A percentile compares a stretch with the other conserved stretches of the same genome.
Evolutionary conservation across 2,113 vertebrate species (phyloP).

Genomic region (Datnioides undecimradiatus): DNA sequence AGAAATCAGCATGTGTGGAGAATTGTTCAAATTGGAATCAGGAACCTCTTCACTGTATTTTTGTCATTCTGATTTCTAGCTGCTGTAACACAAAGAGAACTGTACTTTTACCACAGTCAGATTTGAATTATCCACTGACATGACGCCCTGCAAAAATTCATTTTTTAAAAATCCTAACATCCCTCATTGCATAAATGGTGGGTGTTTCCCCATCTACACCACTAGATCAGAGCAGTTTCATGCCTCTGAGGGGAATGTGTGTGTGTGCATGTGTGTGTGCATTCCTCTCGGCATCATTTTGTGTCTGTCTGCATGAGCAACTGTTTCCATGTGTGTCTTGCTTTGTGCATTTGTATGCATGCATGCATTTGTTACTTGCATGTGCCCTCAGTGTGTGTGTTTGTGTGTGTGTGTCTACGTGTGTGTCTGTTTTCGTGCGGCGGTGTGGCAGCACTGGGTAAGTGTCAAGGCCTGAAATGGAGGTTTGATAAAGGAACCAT

Average conservation of each 20-base stretch:
- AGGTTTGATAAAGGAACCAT: slow-evolving; percentile 68
- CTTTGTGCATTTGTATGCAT: slow-evolving; percentile 47
- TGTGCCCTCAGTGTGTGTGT: slow-evolving; percentile 30
- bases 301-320: slow-evolving; percentile 61
- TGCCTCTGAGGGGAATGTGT: slow-evolving; percentile 50
- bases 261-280: slow-evolving; percentile 14
- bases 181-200: slow-evolving; percentile 58
- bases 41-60: neutral
- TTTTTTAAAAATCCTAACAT: slow-evolving; percentile 31
- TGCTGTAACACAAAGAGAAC: slow-evolving; percentile 1
- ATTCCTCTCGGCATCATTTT: slow-evolving; percentile 55
- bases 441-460: slow-evolving; percentile 34
- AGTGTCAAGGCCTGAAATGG: slow-evolving; percentile 76
- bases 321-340: slow-evolving; percentile 40
- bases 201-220: slow-evolving; percentile 77
- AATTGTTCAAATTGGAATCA: neutral
- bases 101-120: neutral
- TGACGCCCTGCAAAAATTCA: neutral
- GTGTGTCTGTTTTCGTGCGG: slow-evolving; percentile 15
- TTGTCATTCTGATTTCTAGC: neutral
- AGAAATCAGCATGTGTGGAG: slow-evolving; percentile 13
- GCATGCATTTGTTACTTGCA: slow-evolving; percentile 48
- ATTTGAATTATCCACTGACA: slow-evolving; percentile 12
- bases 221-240: slow-evolving; percentile 67
- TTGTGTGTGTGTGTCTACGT: slow-evolving; percentile 2